Percentiles rank a stretch among this genome's conserved stretches.
Conservation (phyloP, 2,113 vertebrate species). For the Peucedramus taeniatus region DNA sequence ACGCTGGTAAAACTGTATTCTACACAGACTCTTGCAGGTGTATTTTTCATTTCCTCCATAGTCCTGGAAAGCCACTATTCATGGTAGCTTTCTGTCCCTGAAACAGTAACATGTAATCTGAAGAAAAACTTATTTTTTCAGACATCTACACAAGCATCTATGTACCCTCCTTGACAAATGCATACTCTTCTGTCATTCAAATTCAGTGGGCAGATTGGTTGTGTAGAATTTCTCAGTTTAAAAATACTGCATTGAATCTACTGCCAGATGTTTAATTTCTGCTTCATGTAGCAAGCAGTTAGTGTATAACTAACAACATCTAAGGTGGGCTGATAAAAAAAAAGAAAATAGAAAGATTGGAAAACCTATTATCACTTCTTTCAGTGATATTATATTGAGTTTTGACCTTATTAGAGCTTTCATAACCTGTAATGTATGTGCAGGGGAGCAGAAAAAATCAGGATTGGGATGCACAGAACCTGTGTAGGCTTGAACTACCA, state of each 20-base stretch:
- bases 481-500: neutral
- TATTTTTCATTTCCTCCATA: neutral
- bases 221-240: neutral
- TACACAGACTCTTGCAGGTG: neutral
- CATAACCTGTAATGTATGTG: neutral
- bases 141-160: neutral
- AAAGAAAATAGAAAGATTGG: neutral
- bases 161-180: neutral
- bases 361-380: neutral
- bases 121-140: neutral
- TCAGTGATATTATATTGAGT: neutral
- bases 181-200: neutral
- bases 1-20: accelerated
- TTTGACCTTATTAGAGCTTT: neutral
- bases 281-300: neutral
- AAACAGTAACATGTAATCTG: neutral
- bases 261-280: neutral
- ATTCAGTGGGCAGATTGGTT: neutral
- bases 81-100: neutral
- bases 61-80: neutral
- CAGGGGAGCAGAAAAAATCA: neutral
- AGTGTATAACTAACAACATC: neutral
- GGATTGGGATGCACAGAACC: neutral
- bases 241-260: neutral
- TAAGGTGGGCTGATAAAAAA: neutral